Percentiles rank a stretch among this genome's conserved stretches.
Conservation (phyloP, 2,113 vertebrate genomes). For the Kryptolebias marmoratus region DNA sequence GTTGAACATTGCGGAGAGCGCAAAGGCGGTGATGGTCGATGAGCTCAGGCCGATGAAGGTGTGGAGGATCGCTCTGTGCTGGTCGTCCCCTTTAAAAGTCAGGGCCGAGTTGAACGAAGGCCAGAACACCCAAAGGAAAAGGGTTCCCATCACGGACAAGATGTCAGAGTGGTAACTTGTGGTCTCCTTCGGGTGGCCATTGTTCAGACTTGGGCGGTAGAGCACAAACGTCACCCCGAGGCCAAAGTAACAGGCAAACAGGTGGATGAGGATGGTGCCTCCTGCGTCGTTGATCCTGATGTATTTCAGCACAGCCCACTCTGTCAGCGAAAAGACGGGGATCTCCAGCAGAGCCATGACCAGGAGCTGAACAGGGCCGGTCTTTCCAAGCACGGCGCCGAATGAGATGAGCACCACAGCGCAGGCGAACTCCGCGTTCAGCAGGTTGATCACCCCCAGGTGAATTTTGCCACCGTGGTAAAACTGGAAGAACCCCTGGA, state of each 20-base stretch:
- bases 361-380: slow-evolving; percentile 84
- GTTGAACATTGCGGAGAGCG: slow-evolving; percentile 79
- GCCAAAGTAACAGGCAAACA: slow-evolving; percentile 88
- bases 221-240: slow-evolving; percentile 81
- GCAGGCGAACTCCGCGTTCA: slow-evolving; percentile 82
- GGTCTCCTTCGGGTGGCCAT: slow-evolving; percentile 71
- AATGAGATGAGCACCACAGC: slow-evolving; percentile 85
- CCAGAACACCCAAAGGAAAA: slow-evolving; percentile 89
- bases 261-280: slow-evolving; percentile 83
- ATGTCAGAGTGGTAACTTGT: slow-evolving; percentile 80
- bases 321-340: slow-evolving; percentile 76
- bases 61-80: slow-evolving; percentile 83
- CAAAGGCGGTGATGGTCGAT: slow-evolving; percentile 75
- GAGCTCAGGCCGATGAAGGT: slow-evolving; percentile 83
- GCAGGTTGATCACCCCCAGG: slow-evolving; percentile 79
- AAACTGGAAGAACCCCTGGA: slow-evolving; percentile 84
- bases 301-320: slow-evolving; percentile 79
- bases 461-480: slow-evolving; percentile 75
- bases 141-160: slow-evolving; percentile 77
- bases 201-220: slow-evolving; percentile 62
- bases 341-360: slow-evolving; percentile 82
- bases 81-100: slow-evolving; percentile 75
- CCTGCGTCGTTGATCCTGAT: slow-evolving; percentile 83
- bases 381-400: slow-evolving; percentile 84
- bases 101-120: slow-evolving; percentile 83